phyloP scores from a whole-genome alignment of 2,797 vertebrate genomes.

The Ctenochaetus hawaiiensis region DNA sequence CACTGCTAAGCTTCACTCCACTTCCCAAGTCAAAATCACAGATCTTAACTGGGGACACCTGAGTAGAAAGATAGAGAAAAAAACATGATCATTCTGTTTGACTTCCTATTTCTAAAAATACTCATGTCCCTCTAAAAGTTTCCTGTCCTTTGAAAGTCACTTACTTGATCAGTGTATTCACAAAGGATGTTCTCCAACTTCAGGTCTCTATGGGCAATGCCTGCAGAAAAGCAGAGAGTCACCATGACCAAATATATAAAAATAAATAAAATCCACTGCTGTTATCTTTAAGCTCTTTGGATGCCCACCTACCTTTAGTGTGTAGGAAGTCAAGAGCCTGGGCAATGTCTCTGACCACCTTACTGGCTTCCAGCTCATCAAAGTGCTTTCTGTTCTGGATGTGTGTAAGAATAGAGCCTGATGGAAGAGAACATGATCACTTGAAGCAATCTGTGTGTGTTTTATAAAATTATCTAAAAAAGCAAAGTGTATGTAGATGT shows the following conservation, averaged over 20 bases:
- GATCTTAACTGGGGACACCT: slow-evolving; percentile 97
- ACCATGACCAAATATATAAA: not conserved
- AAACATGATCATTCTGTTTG: no score
- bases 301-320: slow-evolving; percentile 89
- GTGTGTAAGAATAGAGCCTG: slow-evolving; percentile 95
- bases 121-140: not conserved
- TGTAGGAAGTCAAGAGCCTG: slow-evolving; percentile 95
- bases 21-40: slow-evolving; percentile 99
- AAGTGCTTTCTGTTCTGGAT: slow-evolving; percentile 96
- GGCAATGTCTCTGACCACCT: slow-evolving; percentile 93
- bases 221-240: slow-evolving; percentile 73
- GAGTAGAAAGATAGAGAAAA: slow-evolving; percentile 12
- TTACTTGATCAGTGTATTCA: slow-evolving; percentile 93
- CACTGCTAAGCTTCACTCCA: slow-evolving; percentile 95
- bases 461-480: not conserved
- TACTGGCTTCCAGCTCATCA: slow-evolving; percentile 96
- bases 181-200: slow-evolving; percentile 98
- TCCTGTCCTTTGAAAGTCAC: slow-evolving; percentile 11
- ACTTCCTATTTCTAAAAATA: not conserved
- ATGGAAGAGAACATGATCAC: slow-evolving; percentile 1
- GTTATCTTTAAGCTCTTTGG: not conserved
- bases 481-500: not conserved
- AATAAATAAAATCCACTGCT: not conserved
- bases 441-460: not conserved
- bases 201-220: slow-evolving; percentile 96